A percentile compares a stretch with the other conserved stretches of the same genome.
These are phyloP conservation scores for Ceratosolen solmsi DNA, from an alignment of 1,140 invertebrate species.

Conservation along the genomic window DNA sequence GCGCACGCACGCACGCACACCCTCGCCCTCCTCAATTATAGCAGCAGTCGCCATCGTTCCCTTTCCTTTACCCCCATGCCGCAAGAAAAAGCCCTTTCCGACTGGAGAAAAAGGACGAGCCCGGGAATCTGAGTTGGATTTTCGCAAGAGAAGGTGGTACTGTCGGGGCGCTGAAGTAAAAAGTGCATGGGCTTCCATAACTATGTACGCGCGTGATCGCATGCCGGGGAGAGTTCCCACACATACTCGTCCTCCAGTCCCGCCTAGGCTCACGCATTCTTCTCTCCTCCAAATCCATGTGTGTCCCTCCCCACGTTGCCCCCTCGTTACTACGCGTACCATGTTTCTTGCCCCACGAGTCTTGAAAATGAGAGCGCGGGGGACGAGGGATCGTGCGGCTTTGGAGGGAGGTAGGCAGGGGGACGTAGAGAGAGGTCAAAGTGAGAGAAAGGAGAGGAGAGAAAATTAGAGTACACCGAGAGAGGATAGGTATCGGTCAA, in stretches of 20 bases:
- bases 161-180: background rate
- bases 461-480: conserved; percentile 38
- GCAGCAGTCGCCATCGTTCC: too few relatives aligned
- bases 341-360: background rate
- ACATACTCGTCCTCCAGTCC: conserved; percentile 54
- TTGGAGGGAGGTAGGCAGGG: background rate
- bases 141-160: conserved; percentile 24
- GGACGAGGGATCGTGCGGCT: too few relatives aligned
- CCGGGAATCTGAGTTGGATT: conserved; percentile 28
- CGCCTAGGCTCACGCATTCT: conserved; percentile 66
- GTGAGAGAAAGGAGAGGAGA: conserved; percentile 41
- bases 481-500: background rate
- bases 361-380: too few relatives aligned
- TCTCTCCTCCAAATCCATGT: conserved; percentile 46
- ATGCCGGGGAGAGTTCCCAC: conserved; percentile 66
- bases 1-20: too few relatives aligned
- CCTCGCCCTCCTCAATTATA: too few relatives aligned
- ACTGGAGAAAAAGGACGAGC: conserved; percentile 15
- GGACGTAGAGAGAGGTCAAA: background rate
- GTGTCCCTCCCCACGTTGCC: conserved; percentile 28
- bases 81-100: background rate
- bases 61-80: background rate
- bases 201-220: conserved; percentile 54
- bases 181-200: background rate
- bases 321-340: conserved; percentile 17